These are phyloP conservation scores for Metacarcinus magister DNA, from an alignment of 2,888 invertebrate genomes.

Conservation along the genomic window DNA sequence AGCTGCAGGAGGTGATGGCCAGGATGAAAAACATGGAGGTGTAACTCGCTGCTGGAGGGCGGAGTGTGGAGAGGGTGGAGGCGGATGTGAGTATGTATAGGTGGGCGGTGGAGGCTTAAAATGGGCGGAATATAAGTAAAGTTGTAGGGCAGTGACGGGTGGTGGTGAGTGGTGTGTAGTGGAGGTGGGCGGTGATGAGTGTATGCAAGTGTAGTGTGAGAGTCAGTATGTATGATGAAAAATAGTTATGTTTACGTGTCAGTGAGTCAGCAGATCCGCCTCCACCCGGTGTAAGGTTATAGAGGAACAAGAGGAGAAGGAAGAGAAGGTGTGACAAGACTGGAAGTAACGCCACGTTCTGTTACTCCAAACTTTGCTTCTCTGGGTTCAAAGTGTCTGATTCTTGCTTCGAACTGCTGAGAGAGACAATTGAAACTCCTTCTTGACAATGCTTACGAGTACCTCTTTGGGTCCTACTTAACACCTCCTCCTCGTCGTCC, in stretches of 20 bases:
- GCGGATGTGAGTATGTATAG: neutral
- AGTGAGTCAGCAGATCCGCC: too few relatives aligned
- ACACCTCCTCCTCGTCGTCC: too few relatives aligned
- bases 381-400: too few relatives aligned
- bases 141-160: neutral
- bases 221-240: neutral
- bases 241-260: too few relatives aligned
- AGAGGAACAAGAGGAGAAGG: neutral
- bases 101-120: neutral
- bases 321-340: neutral
- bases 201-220: too few relatives aligned
- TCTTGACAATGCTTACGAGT: too few relatives aligned
- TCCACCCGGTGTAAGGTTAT: neutral
- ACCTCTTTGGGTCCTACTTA: too few relatives aligned
- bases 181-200: neutral
- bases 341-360: too few relatives aligned
- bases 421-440: too few relatives aligned
- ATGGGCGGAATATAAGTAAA: neutral
- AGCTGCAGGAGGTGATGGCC: slow-evolving; percentile 72
- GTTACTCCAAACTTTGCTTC: too few relatives aligned
- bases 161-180: neutral
- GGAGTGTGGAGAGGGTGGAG: neutral
- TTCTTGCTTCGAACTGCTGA: too few relatives aligned
- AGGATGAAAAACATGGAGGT: slow-evolving; percentile 70
- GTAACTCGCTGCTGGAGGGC: neutral